Conservation (phyloP, 2,888 invertebrate species). For the Leptura quadrifasciata region DNA sequence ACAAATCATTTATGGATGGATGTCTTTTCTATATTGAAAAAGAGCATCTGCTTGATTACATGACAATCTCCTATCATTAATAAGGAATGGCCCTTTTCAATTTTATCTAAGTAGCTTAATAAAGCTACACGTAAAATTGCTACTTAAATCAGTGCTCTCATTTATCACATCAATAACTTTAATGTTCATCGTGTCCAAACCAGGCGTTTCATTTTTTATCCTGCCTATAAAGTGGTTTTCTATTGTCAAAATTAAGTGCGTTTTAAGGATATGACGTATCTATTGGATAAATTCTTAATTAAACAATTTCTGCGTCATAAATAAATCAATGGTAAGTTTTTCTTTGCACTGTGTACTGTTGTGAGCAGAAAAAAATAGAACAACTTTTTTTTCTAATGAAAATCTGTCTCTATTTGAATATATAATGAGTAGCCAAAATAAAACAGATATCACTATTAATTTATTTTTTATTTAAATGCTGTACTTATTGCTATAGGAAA, state of each 20-base stretch:
- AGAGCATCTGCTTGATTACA: slow-evolving; percentile 4
- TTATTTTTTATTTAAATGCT: too few relatives aligned
- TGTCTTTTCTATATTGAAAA: not conserved
- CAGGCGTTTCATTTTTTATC: not conserved
- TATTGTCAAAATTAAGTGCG: not conserved
- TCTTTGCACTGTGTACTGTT: too few relatives aligned
- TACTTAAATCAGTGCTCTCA: not conserved
- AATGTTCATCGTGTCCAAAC: not conserved
- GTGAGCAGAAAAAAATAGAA: too few relatives aligned
- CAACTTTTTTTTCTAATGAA: too few relatives aligned
- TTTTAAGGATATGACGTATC: not conserved
- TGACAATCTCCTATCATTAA: slow-evolving; percentile 1
- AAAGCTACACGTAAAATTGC: slow-evolving; percentile 3
- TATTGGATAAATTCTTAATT: not conserved
- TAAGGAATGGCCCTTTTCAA: not conserved
- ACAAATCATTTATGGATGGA: slow-evolving; percentile 2
- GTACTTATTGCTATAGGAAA: too few relatives aligned
- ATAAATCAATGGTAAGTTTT: not conserved
- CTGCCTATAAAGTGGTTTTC: not conserved
- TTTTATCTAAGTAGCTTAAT: slow-evolving; percentile 2
- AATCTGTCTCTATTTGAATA: too few relatives aligned
- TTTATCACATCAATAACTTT: slow-evolving; percentile 3
- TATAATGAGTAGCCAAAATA: too few relatives aligned
- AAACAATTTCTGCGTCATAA: not conserved
- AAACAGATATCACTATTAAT: too few relatives aligned